These are phyloP conservation scores for Acromyrmex heyeri DNA, from an alignment of 1,140 invertebrate genomes.

Conservation along the genomic window DNA sequence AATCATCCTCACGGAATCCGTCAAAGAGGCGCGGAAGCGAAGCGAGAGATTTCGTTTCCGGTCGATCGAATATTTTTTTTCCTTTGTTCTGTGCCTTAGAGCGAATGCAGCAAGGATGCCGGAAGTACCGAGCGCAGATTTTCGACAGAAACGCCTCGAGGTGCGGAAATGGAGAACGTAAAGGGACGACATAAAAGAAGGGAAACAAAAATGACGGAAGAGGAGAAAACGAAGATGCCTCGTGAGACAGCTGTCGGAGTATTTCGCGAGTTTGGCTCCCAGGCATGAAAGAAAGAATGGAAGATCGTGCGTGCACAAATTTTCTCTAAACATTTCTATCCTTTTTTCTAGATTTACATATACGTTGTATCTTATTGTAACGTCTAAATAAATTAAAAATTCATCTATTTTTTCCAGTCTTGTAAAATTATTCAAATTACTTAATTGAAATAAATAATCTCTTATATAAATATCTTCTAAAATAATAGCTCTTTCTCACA, in stretches of 20 bases:
- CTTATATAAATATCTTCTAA: background rate
- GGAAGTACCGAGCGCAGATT: slow-evolving; percentile 68
- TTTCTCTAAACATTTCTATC: background rate
- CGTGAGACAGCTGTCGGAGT: slow-evolving; percentile 53
- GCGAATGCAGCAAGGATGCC: slow-evolving; percentile 18
- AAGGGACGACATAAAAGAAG: slow-evolving; percentile 34
- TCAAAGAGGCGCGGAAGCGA: slow-evolving; percentile 14
- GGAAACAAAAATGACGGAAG: slow-evolving; percentile 6
- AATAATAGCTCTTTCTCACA: background rate
- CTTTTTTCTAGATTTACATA: background rate
- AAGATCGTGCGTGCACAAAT: background rate
- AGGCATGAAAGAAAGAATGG: slow-evolving; percentile 43
- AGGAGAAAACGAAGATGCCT: slow-evolving; percentile 35
- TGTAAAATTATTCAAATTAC: slow-evolving; percentile 15
- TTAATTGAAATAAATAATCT: slow-evolving; percentile 8
- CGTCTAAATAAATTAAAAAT: background rate
- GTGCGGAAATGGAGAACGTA: slow-evolving; percentile 61
- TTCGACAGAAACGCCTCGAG: slow-evolving; percentile 48
- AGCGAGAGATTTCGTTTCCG: slow-evolving; percentile 46
- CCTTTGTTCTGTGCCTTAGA: slow-evolving; percentile 52
- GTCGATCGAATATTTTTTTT: slow-evolving; percentile 49
- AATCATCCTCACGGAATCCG: slow-evolving; percentile 25
- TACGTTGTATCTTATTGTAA: background rate
- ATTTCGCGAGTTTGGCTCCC: slow-evolving; percentile 64
- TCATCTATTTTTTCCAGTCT: slow-evolving; percentile 16